phyloP scores from a whole-genome alignment of 1,140 invertebrate species.

The Lasaia peninsularis region DNA sequence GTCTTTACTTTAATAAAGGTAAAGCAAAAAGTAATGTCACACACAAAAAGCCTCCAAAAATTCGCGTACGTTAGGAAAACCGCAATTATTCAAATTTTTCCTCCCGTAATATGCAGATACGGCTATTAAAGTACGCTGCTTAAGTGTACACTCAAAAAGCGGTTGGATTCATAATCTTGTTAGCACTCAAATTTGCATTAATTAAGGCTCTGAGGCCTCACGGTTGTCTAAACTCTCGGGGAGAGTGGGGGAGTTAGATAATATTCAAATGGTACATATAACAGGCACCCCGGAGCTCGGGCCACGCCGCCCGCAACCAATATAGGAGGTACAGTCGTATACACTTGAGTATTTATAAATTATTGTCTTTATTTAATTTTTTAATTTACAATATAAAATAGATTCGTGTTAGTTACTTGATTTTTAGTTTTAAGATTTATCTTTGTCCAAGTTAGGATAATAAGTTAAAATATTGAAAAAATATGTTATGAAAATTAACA shows the following conservation, averaged over 20 bases:
- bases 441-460: too few species aligned
- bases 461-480: too few species aligned
- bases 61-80: conserved; percentile 14
- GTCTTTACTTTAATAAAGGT: not conserved
- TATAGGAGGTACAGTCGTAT: conserved; percentile 51
- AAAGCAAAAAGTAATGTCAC: not conserved
- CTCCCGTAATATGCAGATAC: conserved; percentile 47
- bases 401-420: too few species aligned
- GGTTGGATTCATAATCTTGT: conserved; percentile 74
- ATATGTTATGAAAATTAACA: too few species aligned
- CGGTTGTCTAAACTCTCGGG: conserved; percentile 54
- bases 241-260: conserved; percentile 50
- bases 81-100: conserved; percentile 42
- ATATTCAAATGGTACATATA: conserved; percentile 77
- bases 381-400: not conserved
- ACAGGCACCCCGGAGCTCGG: conserved; percentile 49
- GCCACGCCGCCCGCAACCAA: conserved; percentile 63
- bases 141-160: conserved; percentile 64
- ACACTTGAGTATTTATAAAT: conserved; percentile 20
- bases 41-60: conserved; percentile 12
- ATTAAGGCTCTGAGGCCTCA: conserved; percentile 63
- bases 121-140: conserved; percentile 52
- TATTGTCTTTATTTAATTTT: not conserved
- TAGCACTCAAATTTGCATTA: conserved; percentile 77
- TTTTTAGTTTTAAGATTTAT: too few species aligned